These are phyloP conservation scores for Coenonympha arcania DNA, from an alignment of 2,888 invertebrate species.

Conservation along the genomic window DNA sequence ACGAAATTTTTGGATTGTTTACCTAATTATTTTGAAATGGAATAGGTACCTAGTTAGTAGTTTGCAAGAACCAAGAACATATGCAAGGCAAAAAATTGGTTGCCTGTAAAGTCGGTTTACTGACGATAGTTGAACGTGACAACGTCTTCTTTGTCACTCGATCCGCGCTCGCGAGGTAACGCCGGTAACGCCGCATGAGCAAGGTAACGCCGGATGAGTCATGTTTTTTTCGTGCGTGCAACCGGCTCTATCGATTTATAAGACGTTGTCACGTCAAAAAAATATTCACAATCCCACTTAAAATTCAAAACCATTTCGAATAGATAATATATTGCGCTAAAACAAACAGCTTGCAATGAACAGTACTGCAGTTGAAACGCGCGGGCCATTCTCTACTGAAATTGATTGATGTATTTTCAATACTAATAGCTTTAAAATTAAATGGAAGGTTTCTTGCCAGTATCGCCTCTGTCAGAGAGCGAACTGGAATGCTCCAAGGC, in stretches of 20 bases:
- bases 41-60: conserved; percentile 22
- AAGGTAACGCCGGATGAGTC: too few relatives aligned
- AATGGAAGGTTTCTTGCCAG: conserved; percentile 47
- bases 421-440: conserved; percentile 41
- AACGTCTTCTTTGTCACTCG: too few relatives aligned
- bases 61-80: too few relatives aligned
- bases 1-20: conserved; percentile 3
- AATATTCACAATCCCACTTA: neutral
- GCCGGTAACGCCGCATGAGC: too few relatives aligned
- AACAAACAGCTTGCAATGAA: conserved; percentile 21
- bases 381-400: conserved; percentile 34
- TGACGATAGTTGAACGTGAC: too few relatives aligned
- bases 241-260: too few relatives aligned
- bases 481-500: conserved; percentile 59
- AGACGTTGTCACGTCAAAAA: too few relatives aligned
- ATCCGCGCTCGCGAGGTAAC: too few relatives aligned
- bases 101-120: too few relatives aligned
- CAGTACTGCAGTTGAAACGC: conserved; percentile 24
- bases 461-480: conserved; percentile 30
- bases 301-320: conserved; percentile 9
- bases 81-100: too few relatives aligned
- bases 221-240: too few relatives aligned
- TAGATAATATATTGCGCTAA: neutral
- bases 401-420: conserved; percentile 50
- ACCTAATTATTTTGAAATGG: neutral